Base-by-base conservation (phyloP, 2,888 invertebrate species). In the Diaphora mendica region DNA sequence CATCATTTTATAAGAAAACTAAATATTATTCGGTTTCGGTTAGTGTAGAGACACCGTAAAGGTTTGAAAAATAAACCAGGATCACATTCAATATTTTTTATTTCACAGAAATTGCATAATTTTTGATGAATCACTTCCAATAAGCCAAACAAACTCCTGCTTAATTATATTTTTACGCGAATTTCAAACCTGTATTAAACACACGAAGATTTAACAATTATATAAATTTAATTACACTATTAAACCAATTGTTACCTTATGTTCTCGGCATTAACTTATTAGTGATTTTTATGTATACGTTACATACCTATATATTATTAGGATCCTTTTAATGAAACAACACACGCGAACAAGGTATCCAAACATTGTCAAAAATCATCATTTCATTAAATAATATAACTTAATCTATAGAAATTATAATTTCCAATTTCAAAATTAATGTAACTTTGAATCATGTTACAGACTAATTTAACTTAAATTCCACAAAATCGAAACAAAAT, bases 31-130 rank as follows among this genome's bases (percentile, higher is more conserved):
- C n/a, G n/a, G n/a, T n/a, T n/a, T n/a, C n/a, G n/a, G n/a, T n/a
- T n/a, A n/a, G n/a, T n/a, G n/a, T n/a, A n/a, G n/a, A n/a, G n/a
- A n/a, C n/a, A n/a, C n/a, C n/a, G 39, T 39, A 11, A 11, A 39
- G 5, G 7, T 35, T 39, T 39, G 2, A 39, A 39, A 30, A 33
- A 48, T 23, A 30, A 68, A n/a, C 44, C 3, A 51, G 9, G 15
- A 20, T 71, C 20, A 66, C 39, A 5, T 33, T n/a, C n/a, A 51
- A 65, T 64, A 39, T 33, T 64, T 51, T 65, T 65, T 71, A 71
- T 71, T 71, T 65, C 51, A 65, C 51, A 64, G 64, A 70, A 70
- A 70, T 64, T 68, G 35, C n/a, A 35, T 17, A 5, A n/a, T 51
- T 51, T 23, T 48, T 35, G 20, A 33, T 71, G 64, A 51, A 64